These are phyloP conservation scores for Metopia argyrocephala DNA, from an alignment of 2,888 invertebrate genomes.

Conservation along the genomic window DNA sequence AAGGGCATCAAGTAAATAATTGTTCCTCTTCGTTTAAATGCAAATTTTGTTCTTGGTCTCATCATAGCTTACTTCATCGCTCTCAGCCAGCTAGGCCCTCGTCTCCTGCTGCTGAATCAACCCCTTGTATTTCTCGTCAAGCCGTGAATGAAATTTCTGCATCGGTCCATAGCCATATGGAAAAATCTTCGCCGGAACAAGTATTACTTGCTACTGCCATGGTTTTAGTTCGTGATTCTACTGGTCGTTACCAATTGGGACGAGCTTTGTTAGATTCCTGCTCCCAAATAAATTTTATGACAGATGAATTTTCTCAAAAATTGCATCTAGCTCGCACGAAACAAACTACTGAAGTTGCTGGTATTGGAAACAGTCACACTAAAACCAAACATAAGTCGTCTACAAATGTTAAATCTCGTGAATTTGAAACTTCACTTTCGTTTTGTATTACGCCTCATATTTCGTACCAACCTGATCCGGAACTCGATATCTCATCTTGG, in stretches of 20 bases:
- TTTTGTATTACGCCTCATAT: slow-evolving; percentile 60
- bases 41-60: slow-evolving; percentile 14
- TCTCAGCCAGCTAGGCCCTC: background rate
- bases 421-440: slow-evolving; percentile 48
- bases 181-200: slow-evolving; percentile 29
- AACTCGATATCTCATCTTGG: slow-evolving; percentile 56
- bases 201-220: slow-evolving; percentile 63
- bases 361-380: slow-evolving; percentile 44
- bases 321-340: slow-evolving; percentile 18
- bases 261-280: slow-evolving; percentile 57
- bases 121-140: background rate
- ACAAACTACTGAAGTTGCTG: slow-evolving; percentile 33
- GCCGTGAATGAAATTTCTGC: background rate
- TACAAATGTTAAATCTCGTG: slow-evolving; percentile 54
- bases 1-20: slow-evolving; percentile 33
- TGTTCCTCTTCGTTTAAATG: slow-evolving; percentile 39
- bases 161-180: slow-evolving; percentile 39
- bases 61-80: slow-evolving; percentile 24
- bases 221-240: slow-evolving; percentile 47
- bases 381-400: slow-evolving; percentile 47
- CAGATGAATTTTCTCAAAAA: slow-evolving; percentile 39
- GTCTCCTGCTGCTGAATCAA: slow-evolving; percentile 13
- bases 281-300: slow-evolving; percentile 49
- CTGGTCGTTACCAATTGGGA: slow-evolving; percentile 43
- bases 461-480: slow-evolving; percentile 62